phyloP scores from a whole-genome alignment of 2,888 invertebrate genomes.

The Trichogramma dendrolimi region DNA sequence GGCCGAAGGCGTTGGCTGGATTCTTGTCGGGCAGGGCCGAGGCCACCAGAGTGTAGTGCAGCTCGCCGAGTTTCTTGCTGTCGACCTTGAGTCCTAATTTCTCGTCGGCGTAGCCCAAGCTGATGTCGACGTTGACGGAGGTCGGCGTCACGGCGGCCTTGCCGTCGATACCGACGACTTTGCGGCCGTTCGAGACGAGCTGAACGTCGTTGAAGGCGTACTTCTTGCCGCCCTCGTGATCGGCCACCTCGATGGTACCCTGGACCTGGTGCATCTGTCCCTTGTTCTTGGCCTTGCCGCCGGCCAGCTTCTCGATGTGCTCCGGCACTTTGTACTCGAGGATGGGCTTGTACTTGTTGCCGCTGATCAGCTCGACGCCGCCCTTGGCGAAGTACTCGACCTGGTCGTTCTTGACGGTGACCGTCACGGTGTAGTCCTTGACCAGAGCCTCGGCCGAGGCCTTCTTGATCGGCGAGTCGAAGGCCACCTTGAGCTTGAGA shows the following conservation, averaged over 20 bases:
- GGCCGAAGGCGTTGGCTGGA: conserved; percentile 59
- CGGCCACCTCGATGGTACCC: conserved; percentile 53
- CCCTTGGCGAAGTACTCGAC: conserved; percentile 62
- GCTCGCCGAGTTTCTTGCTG: conserved; percentile 49
- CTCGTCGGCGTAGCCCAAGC: conserved; percentile 54
- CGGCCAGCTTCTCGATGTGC: conserved; percentile 50
- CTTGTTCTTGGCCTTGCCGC: conserved; percentile 28
- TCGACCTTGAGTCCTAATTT: conserved; percentile 53
- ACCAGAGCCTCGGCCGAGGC: conserved; percentile 59
- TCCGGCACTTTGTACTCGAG: conserved; percentile 64
- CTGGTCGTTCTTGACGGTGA: conserved; percentile 59
- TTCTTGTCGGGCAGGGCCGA: conserved; percentile 60
- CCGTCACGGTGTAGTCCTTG: conserved; percentile 60
- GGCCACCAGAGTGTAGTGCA: conserved; percentile 53
- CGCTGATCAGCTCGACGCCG: conserved; percentile 62
- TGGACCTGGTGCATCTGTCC: conserved; percentile 55
- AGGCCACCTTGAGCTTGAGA: conserved; percentile 56
- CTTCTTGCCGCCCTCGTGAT: conserved; percentile 52
- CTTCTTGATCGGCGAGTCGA: conserved; percentile 64
- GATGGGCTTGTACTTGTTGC: conserved; percentile 65
- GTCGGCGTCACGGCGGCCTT: conserved; percentile 50
- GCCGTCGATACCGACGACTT: conserved; percentile 57
- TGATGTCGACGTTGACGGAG: conserved; percentile 54
- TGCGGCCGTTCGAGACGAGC: conserved; percentile 50
- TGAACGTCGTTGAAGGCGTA: conserved; percentile 61